Base-by-base conservation (phyloP, 2,113 vertebrate species). In the Dissostichus mawsoni region DNA sequence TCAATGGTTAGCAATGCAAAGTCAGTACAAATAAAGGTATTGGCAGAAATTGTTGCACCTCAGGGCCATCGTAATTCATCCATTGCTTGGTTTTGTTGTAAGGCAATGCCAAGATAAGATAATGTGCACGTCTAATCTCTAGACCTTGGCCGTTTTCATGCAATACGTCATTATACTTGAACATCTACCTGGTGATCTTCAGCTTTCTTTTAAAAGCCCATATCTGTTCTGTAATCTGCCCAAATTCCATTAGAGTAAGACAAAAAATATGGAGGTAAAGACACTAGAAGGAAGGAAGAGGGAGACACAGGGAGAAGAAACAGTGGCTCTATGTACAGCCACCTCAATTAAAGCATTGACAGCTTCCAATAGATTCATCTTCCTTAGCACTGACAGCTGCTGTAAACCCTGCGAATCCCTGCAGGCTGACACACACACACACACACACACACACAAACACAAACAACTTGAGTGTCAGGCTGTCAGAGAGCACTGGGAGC, bases 311-410 rank as follows among this genome's bases (percentile, higher is more conserved):
- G 18, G 20, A 41, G 44, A 55, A 58, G 61, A 53, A 36, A 17
- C 61, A 62, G 56, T 20, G 64, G n/a, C 69, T 63, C 29, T 3
- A 45, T 72, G 14, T 23, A 10, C 70, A 70, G 65, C 45, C 17
- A 0, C 41, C 25, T 61, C n/a, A 70, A 36, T 80, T 25, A 75
- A 56, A 75, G 14, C 79, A 47, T 23, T 74, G 84, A 82, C 82
- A 76, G 66, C 47, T 66, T 82, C 63, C 61, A 63, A 58, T 78
- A 56, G 79, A 87, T 86, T 74, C 44, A 70, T 89, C 82, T 85
- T 83, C 63, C 20, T 69, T 13, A 52, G 16, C 56, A 12, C 65
- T 86, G 85, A 89, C 76, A 84, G 85, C 59, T 47, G 10, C 68
- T 76, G 14, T 51, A 57, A 76, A 56, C 47, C 50, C 47, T 62